Evolutionary conservation across 2,113 vertebrate genomes (phyloP), one percentile per base, ranked within the genome.

Genomic region (Oceanodroma tethys): DNA sequence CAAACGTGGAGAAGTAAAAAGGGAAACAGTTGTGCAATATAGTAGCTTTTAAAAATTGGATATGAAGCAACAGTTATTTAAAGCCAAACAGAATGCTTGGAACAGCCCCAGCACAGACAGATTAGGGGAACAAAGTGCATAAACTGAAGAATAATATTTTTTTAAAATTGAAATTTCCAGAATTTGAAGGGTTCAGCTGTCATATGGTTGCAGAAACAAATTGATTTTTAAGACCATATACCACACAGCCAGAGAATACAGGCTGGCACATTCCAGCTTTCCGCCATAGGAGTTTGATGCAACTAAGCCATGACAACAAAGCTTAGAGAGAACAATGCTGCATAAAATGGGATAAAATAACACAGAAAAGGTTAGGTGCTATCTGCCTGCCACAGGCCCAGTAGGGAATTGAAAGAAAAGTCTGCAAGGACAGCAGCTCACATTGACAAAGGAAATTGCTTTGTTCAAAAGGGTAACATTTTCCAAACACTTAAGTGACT

Each of bases 321-420:
- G 87, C 68, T 92, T 38, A 78, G 66, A 72, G 62, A 78, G 56
- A 97, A 93, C 56, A 88, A 91, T 83, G 48, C 40, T n/a, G 76
- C 43, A 81, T 81, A 78, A 94, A 95, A 97, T 8, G 20, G 56
- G 62, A 90, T 91, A 85, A 93, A 95, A 62, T 22, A 92, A 48
- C 47, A 86, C 56, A 71, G 53, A 84, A 89, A 58, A 9, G 45
- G 53, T 75, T 89, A 93, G 70, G 53, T 72, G 48, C 30, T 70
- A 79, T 70, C 89, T 86, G 40, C 73, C 65, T 72, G 53, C 53
- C 70, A 75, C 36, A 53, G 26, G 36, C 55, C 81, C 66, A 76
- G 50, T 1, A 50, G 48, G 63, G 53, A 91, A 91, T 5, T 89
- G 32, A 89, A 87, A 88, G 32, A 81, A 59, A 80, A 79, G 45